phyloP scores from a whole-genome alignment of 2,113 vertebrate species.

The Casuarius casuarius region DNA sequence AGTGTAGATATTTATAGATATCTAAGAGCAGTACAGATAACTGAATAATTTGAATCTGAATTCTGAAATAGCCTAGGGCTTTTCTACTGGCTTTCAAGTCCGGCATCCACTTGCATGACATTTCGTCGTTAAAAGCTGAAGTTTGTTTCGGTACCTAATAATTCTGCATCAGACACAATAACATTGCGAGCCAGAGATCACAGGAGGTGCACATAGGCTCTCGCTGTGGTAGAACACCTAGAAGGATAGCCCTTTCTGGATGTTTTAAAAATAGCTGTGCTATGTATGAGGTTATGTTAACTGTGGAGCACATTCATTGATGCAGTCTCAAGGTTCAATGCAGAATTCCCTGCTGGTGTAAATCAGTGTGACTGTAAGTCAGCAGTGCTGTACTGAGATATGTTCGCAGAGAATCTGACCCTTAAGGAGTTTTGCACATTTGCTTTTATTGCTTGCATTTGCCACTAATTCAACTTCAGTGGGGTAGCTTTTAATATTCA shows the following conservation, averaged over 20 bases:
- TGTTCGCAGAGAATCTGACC: not conserved
- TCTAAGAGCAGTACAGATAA: constrained; percentile 57
- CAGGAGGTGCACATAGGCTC: not conserved
- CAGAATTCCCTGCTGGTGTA: not conserved
- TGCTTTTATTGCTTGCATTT: constrained; percentile 8
- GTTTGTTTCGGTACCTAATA: constrained; percentile 39
- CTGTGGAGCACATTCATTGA: constrained; percentile 59
- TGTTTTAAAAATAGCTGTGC: not conserved
- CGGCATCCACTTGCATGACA: constrained; percentile 46
- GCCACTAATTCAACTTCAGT: not conserved
- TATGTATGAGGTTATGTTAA: constrained; percentile 2
- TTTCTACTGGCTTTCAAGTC: constrained; percentile 60
- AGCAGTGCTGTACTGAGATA: not conserved
- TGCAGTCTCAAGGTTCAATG: not conserved
- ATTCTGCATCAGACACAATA: not conserved
- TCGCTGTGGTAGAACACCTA: not conserved
- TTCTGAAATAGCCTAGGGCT: constrained; percentile 66
- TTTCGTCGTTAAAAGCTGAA: constrained; percentile 52
- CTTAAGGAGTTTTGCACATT: constrained; percentile 1
- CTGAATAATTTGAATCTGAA: constrained; percentile 71
- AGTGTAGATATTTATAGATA: constrained; percentile 74
- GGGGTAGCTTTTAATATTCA: not conserved
- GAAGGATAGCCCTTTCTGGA: not conserved
- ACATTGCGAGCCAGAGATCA: not conserved
- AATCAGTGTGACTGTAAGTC: not conserved